Percentiles rank a stretch among this genome's conserved stretches.
Conservation (phyloP, 2,888 invertebrate genomes). For the Epistrophella euchroma region DNA sequence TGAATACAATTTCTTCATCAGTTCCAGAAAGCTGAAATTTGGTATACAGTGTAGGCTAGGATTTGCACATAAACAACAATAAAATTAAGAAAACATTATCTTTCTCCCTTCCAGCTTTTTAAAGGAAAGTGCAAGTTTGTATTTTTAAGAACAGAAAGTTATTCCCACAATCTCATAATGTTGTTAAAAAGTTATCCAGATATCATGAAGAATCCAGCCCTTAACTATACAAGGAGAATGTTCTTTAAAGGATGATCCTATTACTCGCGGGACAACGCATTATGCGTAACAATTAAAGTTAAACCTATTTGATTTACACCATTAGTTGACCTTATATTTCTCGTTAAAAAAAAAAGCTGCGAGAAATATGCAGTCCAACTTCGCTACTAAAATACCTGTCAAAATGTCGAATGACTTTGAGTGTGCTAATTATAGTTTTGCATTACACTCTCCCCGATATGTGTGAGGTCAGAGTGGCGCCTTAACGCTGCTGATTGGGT, state of each 20-base stretch:
- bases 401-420: neutral
- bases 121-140: too few species aligned
- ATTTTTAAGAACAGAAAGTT: too few species aligned
- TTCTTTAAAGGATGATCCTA: neutral
- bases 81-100: too few species aligned
- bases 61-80: too few species aligned
- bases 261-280: neutral
- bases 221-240: too few species aligned
- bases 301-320: neutral
- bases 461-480: conserved; percentile 70
- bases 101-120: too few species aligned
- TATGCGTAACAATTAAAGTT: neutral
- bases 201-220: too few species aligned
- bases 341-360: neutral
- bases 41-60: too few species aligned
- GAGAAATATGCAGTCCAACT: neutral
- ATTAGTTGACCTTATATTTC: neutral
- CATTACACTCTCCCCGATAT: conserved; percentile 43
- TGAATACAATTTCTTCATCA: too few species aligned
- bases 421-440: neutral
- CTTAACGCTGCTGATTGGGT: conserved; percentile 72
- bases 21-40: too few species aligned
- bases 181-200: too few species aligned
- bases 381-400: neutral
- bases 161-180: too few species aligned